phyloP scores from a whole-genome alignment of 37 sponge, comb jelly and placozoan genomes.

The Petrosia ficiformis region DNA sequence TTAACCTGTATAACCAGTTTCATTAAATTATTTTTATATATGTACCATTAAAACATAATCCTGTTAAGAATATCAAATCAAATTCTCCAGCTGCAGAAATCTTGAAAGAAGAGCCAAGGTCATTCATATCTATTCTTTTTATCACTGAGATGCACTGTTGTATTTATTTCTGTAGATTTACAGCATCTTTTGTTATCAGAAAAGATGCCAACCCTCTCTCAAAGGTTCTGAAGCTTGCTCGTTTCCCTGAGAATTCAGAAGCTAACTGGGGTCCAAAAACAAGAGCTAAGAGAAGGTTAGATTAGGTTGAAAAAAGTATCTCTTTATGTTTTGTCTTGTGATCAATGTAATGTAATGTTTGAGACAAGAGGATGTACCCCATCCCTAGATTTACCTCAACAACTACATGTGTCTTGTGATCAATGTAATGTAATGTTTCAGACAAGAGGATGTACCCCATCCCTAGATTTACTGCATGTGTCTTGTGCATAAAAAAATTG shows the following conservation, averaged over 20 bases:
- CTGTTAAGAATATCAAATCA: conserved; percentile 51
- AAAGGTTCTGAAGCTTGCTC: conserved; percentile 52
- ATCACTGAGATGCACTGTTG: conserved; percentile 3
- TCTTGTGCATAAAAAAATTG: no score
- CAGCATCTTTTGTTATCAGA: conserved; percentile 65
- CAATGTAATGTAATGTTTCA: no score
- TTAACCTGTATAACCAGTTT: no score
- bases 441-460: no score
- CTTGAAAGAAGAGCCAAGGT: conserved; percentile 75
- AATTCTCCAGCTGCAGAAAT: conserved; percentile 70
- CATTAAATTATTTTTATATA: conserved; percentile 2
- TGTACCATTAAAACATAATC: conserved; percentile 53
- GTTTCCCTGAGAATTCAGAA: conserved; percentile 95
- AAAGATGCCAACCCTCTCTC: conserved; percentile 86
- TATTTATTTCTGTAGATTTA: conserved; percentile 30
- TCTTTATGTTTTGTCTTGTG: no score
- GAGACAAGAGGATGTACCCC: not conserved
- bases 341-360: no score
- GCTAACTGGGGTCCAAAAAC: conserved; percentile 99
- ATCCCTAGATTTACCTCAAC: no score
- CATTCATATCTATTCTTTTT: no score
- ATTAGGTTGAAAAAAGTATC: not conserved
- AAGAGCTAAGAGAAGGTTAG: conserved; percentile 85
- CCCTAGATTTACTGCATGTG: no score
- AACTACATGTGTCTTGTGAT: no score